Conservation (phyloP, 2,113 vertebrate genomes). For the Puffinus mauretanicus region DNA sequence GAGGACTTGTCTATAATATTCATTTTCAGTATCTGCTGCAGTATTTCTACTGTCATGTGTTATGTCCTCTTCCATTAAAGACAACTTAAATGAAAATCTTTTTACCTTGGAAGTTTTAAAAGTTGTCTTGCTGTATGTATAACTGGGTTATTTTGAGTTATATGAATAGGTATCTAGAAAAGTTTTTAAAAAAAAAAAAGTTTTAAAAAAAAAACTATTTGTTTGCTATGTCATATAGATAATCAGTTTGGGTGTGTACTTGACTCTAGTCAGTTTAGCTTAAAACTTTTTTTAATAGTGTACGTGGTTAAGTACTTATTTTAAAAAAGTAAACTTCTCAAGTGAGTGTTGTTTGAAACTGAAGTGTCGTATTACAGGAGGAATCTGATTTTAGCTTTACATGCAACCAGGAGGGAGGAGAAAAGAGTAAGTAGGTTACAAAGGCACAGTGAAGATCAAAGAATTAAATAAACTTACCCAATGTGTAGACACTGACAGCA, state of each 20-base stretch:
- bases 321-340: background rate
- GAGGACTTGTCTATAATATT: background rate
- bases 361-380: background rate
- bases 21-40: background rate
- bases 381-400: background rate
- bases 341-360: background rate
- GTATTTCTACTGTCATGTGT: background rate
- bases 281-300: background rate
- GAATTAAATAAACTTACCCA: background rate
- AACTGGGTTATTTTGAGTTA: background rate
- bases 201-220: background rate
- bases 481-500: background rate
- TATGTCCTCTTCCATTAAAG: background rate
- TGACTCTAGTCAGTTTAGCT: background rate
- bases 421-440: background rate
- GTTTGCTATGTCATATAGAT: background rate
- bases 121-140: background rate
- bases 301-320: background rate
- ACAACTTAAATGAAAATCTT: background rate
- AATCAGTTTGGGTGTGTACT: background rate
- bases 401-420: background rate
- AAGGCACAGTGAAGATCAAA: background rate
- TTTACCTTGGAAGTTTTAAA: background rate
- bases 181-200: background rate
- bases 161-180: fast-evolving